A percentile compares a stretch with the other conserved stretches of the same genome.
These are phyloP conservation scores for Nomada ferruginata DNA, from an alignment of 2,888 invertebrate species.

Conservation along the genomic window DNA sequence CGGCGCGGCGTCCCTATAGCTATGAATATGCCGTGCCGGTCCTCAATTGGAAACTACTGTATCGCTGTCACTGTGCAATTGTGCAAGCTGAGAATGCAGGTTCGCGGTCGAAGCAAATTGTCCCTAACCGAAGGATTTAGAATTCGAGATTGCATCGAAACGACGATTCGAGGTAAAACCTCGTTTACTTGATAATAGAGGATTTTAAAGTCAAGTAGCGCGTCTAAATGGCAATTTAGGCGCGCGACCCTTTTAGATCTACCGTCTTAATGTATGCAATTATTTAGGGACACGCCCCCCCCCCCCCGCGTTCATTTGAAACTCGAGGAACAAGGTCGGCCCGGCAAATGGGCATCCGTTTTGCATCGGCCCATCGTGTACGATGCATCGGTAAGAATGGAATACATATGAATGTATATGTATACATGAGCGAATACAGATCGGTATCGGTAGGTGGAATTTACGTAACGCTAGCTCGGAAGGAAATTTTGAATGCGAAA, in stretches of 20 bases:
- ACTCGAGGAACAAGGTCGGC: neutral
- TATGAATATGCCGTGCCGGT: neutral
- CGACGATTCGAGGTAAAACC: neutral
- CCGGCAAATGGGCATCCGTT: conserved; percentile 2
- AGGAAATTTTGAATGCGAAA: neutral
- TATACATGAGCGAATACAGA: neutral
- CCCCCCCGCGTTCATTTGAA: neutral
- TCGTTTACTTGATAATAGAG: neutral
- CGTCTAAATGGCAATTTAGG: neutral
- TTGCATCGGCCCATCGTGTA: conserved; percentile 2
- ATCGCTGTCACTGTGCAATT: neutral
- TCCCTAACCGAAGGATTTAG: neutral
- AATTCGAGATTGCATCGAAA: neutral
- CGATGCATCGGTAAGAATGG: neutral
- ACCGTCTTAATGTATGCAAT: conserved; percentile 23
- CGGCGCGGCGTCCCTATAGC: conserved; percentile 1
- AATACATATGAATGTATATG: conserved; percentile 19
- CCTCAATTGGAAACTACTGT: conserved; percentile 33
- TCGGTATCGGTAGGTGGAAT: conserved; percentile 1
- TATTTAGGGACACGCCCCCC: neutral
- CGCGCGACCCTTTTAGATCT: neutral
- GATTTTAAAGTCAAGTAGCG: neutral
- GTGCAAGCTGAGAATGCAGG: conserved; percentile 22
- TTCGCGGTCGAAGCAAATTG: conserved; percentile 6
- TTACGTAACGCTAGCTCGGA: neutral